Evolutionary conservation across 1,140 invertebrate genomes (phyloP).

Genomic region (Caerostris extrusa): DNA sequence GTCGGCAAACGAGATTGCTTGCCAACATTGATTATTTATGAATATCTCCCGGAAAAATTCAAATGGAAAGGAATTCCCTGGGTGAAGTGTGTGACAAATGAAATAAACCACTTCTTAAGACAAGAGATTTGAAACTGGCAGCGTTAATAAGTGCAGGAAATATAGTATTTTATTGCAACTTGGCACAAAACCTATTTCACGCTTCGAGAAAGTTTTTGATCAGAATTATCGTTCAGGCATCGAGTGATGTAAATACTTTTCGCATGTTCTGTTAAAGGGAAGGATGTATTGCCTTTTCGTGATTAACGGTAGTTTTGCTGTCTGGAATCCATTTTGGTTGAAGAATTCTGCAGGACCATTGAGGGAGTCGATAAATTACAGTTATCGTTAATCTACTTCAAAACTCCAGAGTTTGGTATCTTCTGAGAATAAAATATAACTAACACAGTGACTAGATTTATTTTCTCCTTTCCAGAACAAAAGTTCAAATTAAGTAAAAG

Average conservation of each 20-base stretch:
- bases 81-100: constrained; percentile 58
- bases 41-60: constrained; percentile 73
- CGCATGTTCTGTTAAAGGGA: not conserved
- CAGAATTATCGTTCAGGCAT: constrained; percentile 30
- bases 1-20: constrained; percentile 65
- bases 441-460: too few relatives aligned
- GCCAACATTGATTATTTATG: constrained; percentile 73
- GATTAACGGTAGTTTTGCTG: constrained; percentile 39
- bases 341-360: not conserved
- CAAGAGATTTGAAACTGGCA: constrained; percentile 58
- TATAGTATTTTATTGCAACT: constrained; percentile 37
- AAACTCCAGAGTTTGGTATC: not conserved
- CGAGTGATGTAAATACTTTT: not conserved
- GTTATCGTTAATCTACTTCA: constrained; percentile 1
- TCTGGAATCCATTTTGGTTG: constrained; percentile 38
- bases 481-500: too few relatives aligned
- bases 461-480: too few relatives aligned
- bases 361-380: constrained; percentile 7
- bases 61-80: constrained; percentile 72
- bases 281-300: constrained; percentile 7
- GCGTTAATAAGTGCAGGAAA: constrained; percentile 36
- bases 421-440: too few relatives aligned
- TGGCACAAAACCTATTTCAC: constrained; percentile 25
- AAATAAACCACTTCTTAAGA: not conserved
- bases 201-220: constrained; percentile 35